phyloP scores from a whole-genome alignment of 2,888 invertebrate genomes.

The Eupithecia insigniata region DNA sequence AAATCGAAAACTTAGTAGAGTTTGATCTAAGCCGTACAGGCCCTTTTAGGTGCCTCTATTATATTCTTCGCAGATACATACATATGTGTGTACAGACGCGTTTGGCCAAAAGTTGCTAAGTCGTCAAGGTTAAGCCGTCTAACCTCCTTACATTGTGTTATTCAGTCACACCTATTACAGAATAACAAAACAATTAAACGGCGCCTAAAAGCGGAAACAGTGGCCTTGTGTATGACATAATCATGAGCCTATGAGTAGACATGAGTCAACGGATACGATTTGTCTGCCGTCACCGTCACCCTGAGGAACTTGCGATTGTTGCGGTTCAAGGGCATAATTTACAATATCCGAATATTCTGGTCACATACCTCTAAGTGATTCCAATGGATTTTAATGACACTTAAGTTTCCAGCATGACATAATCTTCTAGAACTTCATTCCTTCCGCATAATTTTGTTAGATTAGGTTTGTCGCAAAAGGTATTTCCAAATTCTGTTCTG shows the following conservation, averaged over 20 bases:
- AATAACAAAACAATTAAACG: constrained; percentile 42
- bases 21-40: neutral
- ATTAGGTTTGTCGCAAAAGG: constrained; percentile 6
- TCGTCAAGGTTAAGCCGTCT: constrained; percentile 11
- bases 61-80: neutral
- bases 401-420: neutral
- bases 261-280: constrained; percentile 47
- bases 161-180: constrained; percentile 37
- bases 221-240: constrained; percentile 47
- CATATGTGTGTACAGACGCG: neutral
- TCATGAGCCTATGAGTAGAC: constrained; percentile 27
- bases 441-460: neutral
- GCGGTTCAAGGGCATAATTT: constrained; percentile 37
- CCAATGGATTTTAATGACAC: neutral
- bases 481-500: neutral
- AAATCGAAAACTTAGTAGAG: neutral
- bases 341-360: constrained; percentile 14
- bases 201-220: constrained; percentile 44
- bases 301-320: constrained; percentile 33
- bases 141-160: constrained; percentile 27
- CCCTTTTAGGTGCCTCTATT: neutral
- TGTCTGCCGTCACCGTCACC: constrained; percentile 42
- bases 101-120: constrained; percentile 3
- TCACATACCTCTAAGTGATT: neutral
- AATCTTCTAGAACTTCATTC: neutral